These are phyloP conservation scores for Tigriopus californicus DNA, from an alignment of 2,888 invertebrate genomes.

Conservation along the genomic window DNA sequence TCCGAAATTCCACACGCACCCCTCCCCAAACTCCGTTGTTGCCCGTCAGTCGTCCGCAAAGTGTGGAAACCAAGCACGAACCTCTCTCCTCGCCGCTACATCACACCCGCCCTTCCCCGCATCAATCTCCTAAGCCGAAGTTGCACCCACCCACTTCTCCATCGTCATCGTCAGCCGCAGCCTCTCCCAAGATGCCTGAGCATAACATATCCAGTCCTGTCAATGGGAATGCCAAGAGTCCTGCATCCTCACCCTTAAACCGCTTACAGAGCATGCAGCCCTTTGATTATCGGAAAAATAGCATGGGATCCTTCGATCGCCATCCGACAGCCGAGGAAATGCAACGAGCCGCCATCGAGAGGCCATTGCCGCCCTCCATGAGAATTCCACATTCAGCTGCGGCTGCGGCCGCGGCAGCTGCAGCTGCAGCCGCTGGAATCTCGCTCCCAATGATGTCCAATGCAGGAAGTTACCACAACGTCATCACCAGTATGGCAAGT, in stretches of 20 bases:
- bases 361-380: conserved; percentile 15
- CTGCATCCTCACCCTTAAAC: conserved; percentile 58
- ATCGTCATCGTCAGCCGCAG: conserved; percentile 24
- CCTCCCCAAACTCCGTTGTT: conserved; percentile 20
- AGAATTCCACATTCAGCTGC: conserved; percentile 6
- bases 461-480: conserved; percentile 9
- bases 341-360: conserved; percentile 6
- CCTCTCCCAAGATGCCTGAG: conserved; percentile 25
- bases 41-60: conserved; percentile 21
- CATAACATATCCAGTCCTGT: conserved; percentile 31
- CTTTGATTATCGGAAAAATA: conserved; percentile 60
- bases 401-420: not conserved
- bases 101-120: conserved; percentile 29
- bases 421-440: not conserved
- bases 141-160: conserved; percentile 20
- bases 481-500: conserved; percentile 5
- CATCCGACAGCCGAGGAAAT: conserved; percentile 18
- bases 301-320: conserved; percentile 19
- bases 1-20: conserved; percentile 19
- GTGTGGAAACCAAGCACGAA: conserved; percentile 19
- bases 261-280: conserved; percentile 88
- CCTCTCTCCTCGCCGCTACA: conserved; percentile 21
- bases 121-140: conserved; percentile 29
- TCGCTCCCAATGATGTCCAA: not conserved
- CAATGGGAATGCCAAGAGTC: conserved; percentile 20